phyloP scores from a whole-genome alignment of 2,888 invertebrate genomes.

The Pseudococcus viburni region DNA sequence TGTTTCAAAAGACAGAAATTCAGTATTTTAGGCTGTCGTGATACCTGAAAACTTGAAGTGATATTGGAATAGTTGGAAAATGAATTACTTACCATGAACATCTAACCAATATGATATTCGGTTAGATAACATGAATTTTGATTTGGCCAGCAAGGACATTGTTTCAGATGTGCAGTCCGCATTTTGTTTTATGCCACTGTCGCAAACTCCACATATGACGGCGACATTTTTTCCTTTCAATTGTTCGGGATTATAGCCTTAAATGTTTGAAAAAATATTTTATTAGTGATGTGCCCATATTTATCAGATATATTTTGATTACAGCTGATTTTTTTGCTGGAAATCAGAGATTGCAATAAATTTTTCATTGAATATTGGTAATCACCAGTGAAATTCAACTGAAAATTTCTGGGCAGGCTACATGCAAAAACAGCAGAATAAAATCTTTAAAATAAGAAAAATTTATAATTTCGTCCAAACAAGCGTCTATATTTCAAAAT shows the following conservation, averaged over 20 bases:
- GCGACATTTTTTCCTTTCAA: conserved; percentile 72
- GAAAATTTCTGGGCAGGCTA: no score
- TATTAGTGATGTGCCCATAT: not conserved
- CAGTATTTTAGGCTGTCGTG: no score
- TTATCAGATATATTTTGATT: no score
- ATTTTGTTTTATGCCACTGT: conserved; percentile 70
- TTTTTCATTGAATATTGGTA: no score
- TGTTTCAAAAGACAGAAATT: conserved; percentile 67
- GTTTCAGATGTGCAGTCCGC: conserved; percentile 73
- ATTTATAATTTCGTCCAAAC: no score
- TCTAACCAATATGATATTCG: conserved; percentile 77
- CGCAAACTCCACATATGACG: conserved; percentile 70
- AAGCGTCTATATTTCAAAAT: no score
- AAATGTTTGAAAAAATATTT: not conserved
- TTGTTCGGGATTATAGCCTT: conserved; percentile 72
- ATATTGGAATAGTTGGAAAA: not conserved
- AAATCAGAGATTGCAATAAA: no score
- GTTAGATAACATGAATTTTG: conserved; percentile 77
- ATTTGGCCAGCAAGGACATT: conserved; percentile 79
- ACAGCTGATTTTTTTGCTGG: no score
- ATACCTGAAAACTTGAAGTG: not conserved
- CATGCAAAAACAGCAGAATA: no score
- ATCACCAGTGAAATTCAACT: no score
- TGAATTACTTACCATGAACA: conserved; percentile 72
- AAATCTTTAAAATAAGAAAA: no score